Conservation (phyloP, 1,140 invertebrate species). For the Nixonia krombeini region DNA sequence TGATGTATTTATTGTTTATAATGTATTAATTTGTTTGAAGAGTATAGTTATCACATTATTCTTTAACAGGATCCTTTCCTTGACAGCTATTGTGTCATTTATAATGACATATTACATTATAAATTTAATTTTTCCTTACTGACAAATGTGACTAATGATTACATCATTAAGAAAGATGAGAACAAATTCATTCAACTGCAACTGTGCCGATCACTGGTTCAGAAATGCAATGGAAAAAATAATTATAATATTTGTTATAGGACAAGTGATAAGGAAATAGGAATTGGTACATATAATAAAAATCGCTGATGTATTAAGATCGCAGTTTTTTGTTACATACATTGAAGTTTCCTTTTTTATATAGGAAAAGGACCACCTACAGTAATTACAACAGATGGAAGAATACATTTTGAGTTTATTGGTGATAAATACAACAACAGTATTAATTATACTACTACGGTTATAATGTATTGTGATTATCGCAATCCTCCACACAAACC, state of each 20-base stretch:
- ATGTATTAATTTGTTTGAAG: too few relatives aligned
- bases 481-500: constrained; percentile 17
- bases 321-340: too few relatives aligned
- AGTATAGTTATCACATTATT: too few relatives aligned
- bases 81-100: too few relatives aligned
- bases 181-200: constrained; percentile 47
- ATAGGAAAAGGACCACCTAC: constrained; percentile 54
- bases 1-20: too few relatives aligned
- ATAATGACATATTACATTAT: too few relatives aligned
- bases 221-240: constrained; percentile 48
- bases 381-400: constrained; percentile 28
- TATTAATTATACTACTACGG: constrained; percentile 46
- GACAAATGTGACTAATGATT: constrained; percentile 11
- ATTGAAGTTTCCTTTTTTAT: constrained; percentile 11
- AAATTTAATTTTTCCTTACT: constrained; percentile 43
- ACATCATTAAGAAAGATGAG: too few relatives aligned
- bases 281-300: too few relatives aligned
- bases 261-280: constrained; percentile 46
- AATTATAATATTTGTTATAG: constrained; percentile 55
- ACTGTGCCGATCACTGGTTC: constrained; percentile 52
- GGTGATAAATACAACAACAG: constrained; percentile 51
- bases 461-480: constrained; percentile 61
- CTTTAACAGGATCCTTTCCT: too few relatives aligned
- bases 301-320: too few relatives aligned
- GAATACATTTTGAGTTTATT: constrained; percentile 51